Conservation (phyloP, 2,797 vertebrate genomes). For the Intellagama lesueurii region DNA sequence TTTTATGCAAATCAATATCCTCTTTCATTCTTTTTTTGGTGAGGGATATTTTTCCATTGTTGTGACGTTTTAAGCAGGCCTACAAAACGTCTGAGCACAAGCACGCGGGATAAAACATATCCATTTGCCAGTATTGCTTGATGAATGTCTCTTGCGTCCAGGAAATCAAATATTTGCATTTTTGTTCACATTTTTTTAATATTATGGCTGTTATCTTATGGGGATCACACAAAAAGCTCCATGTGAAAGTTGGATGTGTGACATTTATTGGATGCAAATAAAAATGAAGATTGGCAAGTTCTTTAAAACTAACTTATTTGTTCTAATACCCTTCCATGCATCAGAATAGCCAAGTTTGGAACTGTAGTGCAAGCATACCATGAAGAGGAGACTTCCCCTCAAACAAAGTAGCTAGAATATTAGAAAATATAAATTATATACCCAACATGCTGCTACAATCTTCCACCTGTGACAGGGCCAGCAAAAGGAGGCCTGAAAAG, state of each 20-base stretch:
- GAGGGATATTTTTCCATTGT: no score
- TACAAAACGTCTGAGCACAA: neutral
- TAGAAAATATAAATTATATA: conserved; percentile 14
- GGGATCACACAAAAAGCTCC: neutral
- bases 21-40: no score
- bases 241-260: neutral
- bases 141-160: neutral
- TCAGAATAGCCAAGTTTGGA: neutral
- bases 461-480: conserved; percentile 23
- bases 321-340: neutral
- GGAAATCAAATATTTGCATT: neutral
- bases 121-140: neutral
- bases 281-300: neutral
- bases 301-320: neutral
- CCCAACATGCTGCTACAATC: conserved; percentile 9
- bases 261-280: neutral
- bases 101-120: neutral
- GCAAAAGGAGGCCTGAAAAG: conserved; percentile 34
- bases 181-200: neutral
- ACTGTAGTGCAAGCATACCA: neutral
- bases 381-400: neutral
- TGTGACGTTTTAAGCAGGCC: no score
- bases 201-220: neutral
- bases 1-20: no score
- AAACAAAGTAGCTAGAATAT: neutral